A percentile compares a stretch with the other conserved stretches of the same genome.
These are phyloP conservation scores for Calliopsis andreniformis DNA, from an alignment of 1,140 invertebrate genomes.

Conservation along the genomic window DNA sequence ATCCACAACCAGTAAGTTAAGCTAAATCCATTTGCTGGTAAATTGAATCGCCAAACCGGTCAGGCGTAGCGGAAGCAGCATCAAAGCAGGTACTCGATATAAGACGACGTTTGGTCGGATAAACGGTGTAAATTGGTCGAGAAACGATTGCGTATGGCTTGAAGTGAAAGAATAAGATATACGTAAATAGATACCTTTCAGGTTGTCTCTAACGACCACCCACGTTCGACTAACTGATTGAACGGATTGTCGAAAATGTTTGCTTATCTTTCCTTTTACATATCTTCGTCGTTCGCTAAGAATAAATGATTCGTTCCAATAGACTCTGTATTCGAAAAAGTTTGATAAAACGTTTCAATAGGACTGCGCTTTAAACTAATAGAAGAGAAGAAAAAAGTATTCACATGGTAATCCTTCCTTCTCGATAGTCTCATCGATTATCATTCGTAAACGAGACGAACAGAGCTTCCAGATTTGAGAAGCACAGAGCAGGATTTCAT, in stretches of 20 bases:
- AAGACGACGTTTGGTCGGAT: slow-evolving; percentile 55
- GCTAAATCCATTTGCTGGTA: slow-evolving; percentile 9
- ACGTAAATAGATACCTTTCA: slow-evolving; percentile 39
- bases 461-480: background rate
- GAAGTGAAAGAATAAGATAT: slow-evolving; percentile 31
- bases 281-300: slow-evolving; percentile 35
- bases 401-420: background rate
- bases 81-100: slow-evolving; percentile 59
- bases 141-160: slow-evolving; percentile 62
- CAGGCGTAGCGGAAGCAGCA: slow-evolving; percentile 45
- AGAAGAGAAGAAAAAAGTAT: slow-evolving; percentile 35
- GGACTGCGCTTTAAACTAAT: slow-evolving; percentile 41
- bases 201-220: slow-evolving; percentile 13
- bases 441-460: slow-evolving; percentile 10
- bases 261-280: too few species aligned
- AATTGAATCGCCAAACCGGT: slow-evolving; percentile 9
- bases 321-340: background rate
- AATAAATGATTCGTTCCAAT: slow-evolving; percentile 28
- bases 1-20: background rate
- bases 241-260: slow-evolving; percentile 55
- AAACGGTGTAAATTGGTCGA: slow-evolving; percentile 71
- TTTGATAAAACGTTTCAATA: background rate
- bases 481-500: background rate
- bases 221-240: slow-evolving; percentile 43
- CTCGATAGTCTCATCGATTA: slow-evolving; percentile 5